phyloP scores from a whole-genome alignment of 2,113 vertebrate genomes.

The Nycticorax nycticorax region DNA sequence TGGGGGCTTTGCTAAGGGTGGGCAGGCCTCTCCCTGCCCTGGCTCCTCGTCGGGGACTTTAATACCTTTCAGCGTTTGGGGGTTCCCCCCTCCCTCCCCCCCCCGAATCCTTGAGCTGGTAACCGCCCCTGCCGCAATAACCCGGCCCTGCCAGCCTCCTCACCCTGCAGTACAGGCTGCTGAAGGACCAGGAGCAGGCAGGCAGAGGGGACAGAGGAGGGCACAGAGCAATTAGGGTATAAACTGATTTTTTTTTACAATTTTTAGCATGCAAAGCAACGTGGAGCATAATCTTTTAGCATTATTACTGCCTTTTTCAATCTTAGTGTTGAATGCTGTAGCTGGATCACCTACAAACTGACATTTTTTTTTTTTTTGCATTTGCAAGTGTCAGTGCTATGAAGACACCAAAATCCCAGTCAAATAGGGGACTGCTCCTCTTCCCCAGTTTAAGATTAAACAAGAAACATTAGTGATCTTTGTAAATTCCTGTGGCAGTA shows the following conservation, averaged over 20 bases:
- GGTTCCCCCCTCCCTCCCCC: no score
- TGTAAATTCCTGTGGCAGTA: neutral
- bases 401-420: neutral
- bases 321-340: neutral
- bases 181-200: no score
- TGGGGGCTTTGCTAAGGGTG: no score
- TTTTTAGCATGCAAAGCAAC: neutral
- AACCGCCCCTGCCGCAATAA: fast-evolving
- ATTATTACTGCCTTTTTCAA: neutral
- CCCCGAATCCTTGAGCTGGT: neutral
- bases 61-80: neutral
- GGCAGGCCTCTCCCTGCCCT: no score
- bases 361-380: neutral
- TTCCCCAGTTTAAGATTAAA: neutral
- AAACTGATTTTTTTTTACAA: neutral
- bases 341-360: neutral
- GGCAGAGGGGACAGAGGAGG: neutral
- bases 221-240: no score
- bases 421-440: neutral
- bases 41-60: no score
- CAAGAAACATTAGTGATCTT: neutral
- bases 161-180: neutral
- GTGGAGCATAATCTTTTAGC: neutral
- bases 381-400: fast-evolving
- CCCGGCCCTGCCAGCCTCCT: neutral